These are phyloP conservation scores for Tenthredo amoena DNA, from an alignment of 2,888 invertebrate genomes.

Conservation along the genomic window DNA sequence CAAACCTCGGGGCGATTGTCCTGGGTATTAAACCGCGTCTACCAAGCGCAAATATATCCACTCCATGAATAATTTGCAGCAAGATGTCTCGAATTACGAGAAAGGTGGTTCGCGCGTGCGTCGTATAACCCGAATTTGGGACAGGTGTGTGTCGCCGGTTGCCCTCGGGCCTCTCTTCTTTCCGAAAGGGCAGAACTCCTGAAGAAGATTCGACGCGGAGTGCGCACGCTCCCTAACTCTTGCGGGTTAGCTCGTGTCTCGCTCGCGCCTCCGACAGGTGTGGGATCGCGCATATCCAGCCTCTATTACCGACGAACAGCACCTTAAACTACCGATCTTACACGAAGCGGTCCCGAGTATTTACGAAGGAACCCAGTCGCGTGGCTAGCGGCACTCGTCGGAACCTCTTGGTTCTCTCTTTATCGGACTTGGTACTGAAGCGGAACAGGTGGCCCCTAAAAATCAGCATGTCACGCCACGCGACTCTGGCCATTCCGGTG, in stretches of 20 bases:
- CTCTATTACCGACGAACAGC: slow-evolving; percentile 10
- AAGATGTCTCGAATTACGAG: slow-evolving; percentile 36
- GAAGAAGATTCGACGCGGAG: slow-evolving; percentile 6
- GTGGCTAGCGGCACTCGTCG: slow-evolving; percentile 31
- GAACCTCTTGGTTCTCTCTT: slow-evolving; percentile 53
- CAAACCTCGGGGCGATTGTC: slow-evolving; percentile 5
- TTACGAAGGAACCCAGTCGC: slow-evolving; percentile 22
- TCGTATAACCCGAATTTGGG: slow-evolving; percentile 22
- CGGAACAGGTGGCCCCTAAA: slow-evolving; percentile 66
- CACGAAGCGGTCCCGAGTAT: background rate
- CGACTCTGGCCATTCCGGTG: slow-evolving; percentile 48
- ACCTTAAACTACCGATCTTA: slow-evolving; percentile 11
- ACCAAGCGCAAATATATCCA: background rate
- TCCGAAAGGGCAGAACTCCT: background rate
- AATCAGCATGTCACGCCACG: slow-evolving; percentile 55
- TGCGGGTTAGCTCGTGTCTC: slow-evolving; percentile 27
- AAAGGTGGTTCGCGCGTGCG: slow-evolving; percentile 40
- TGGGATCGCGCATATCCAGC: slow-evolving; percentile 23
- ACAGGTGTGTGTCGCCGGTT: slow-evolving; percentile 39
- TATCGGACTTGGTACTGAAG: slow-evolving; percentile 57
- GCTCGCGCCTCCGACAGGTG: slow-evolving; percentile 41
- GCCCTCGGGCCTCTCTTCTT: slow-evolving; percentile 9
- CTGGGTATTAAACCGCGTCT: background rate
- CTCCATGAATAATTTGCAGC: slow-evolving; percentile 23
- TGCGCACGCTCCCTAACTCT: slow-evolving; percentile 28